phyloP scores from a whole-genome alignment of 2,797 vertebrate genomes.

The Sebastes umbrosus region DNA sequence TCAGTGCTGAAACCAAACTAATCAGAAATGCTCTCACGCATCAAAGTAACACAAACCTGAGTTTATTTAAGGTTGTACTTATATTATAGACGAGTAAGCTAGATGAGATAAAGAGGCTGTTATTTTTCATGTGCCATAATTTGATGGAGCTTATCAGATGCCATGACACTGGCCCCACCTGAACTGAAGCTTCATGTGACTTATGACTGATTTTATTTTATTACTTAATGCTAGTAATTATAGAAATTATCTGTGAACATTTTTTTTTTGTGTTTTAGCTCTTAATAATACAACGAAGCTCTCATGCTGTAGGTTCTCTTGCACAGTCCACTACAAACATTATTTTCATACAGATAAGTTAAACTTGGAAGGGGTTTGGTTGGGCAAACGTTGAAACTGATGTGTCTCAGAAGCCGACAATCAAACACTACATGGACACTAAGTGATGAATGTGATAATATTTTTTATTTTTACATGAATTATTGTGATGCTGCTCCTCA shows the following conservation, averaged over 20 bases:
- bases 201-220: conserved; percentile 50
- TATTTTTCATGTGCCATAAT: conserved; percentile 66
- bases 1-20: conserved; percentile 75
- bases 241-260: conserved; percentile 24
- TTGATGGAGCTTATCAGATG: conserved; percentile 28
- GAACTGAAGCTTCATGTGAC: conserved; percentile 41
- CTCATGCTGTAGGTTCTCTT: conserved; percentile 49
- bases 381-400: conserved; percentile 36
- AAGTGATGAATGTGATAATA: conserved; percentile 72
- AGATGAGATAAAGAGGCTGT: conserved; percentile 36
- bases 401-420: conserved; percentile 75
- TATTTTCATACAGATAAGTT: conserved; percentile 54
- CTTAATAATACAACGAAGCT: conserved; percentile 33
- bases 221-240: conserved; percentile 22
- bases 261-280: conserved; percentile 18
- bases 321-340: conserved; percentile 48
- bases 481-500: conserved; percentile 79
- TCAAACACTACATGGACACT: conserved; percentile 74
- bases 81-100: conserved; percentile 6
- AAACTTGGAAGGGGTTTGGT: conserved; percentile 33
- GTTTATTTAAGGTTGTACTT: conserved; percentile 29
- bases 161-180: conserved; percentile 20
- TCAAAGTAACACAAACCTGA: conserved; percentile 40
- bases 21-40: conserved; percentile 40
- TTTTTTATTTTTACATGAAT: conserved; percentile 62